A percentile compares a stretch with the other conserved stretches of the same genome.
These are phyloP conservation scores for Crypturellus undulatus DNA, from an alignment of 2,113 vertebrate species.

Conservation along the genomic window DNA sequence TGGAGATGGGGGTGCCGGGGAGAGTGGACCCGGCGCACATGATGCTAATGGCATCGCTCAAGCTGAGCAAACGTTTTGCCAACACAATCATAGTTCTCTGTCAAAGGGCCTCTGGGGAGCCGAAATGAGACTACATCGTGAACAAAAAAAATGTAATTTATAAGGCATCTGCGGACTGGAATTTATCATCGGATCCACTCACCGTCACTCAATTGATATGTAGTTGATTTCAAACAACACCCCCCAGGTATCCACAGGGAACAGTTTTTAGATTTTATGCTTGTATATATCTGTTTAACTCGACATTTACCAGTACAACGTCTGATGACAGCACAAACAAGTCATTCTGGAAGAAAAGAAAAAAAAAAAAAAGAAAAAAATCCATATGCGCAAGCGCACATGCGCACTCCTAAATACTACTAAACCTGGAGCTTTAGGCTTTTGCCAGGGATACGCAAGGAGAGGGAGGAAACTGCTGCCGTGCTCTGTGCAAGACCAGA, in stretches of 20 bases:
- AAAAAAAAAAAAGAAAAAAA: neutral
- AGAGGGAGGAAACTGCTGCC: neutral
- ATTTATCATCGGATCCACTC: conserved; percentile 91
- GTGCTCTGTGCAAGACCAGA: neutral
- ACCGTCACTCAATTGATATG: conserved; percentile 95
- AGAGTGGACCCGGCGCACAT: conserved; percentile 73
- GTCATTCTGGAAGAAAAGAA: conserved; percentile 76
- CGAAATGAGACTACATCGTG: conserved; percentile 87
- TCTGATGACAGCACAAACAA: conserved; percentile 91
- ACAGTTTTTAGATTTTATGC: conserved; percentile 99
- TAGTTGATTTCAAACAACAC: conserved; percentile 98
- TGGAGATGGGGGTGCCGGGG: neutral
- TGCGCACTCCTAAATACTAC: neutral
- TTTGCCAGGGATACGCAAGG: conserved; percentile 69
- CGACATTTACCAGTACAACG: conserved; percentile 95
- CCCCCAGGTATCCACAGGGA: conserved; percentile 91
- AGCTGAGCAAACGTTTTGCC: conserved; percentile 88
- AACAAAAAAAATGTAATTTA: conserved; percentile 92
- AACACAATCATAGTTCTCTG: conserved; percentile 89
- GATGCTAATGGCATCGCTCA: conserved; percentile 86
- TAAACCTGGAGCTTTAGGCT: neutral
- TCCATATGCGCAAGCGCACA: fast-evolving
- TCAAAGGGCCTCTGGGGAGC: conserved; percentile 89
- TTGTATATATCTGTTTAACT: conserved; percentile 99
- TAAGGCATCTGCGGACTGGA: conserved; percentile 91